Conservation (phyloP, 2,888 invertebrate species). For the Sepiola atlantica region DNA sequence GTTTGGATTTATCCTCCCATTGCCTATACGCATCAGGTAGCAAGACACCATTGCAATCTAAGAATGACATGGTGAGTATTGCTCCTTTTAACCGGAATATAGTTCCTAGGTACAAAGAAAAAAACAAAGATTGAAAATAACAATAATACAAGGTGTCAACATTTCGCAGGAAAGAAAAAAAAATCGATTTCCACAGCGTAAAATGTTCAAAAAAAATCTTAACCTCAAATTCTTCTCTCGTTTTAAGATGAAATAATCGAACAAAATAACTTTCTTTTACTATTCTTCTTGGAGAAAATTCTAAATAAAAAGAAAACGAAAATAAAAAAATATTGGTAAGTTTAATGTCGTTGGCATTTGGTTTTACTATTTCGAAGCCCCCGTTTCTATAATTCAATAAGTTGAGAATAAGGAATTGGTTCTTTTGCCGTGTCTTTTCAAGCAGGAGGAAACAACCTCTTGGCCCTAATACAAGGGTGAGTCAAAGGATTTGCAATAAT, state of each 20-base stretch:
- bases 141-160: no score
- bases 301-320: not conserved
- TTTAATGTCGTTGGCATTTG: no score
- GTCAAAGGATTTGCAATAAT: no score
- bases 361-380: not conserved
- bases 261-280: not conserved
- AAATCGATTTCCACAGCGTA: no score
- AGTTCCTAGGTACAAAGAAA: slow-evolving; percentile 80
- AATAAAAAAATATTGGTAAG: not conserved
- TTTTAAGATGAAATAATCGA: not conserved
- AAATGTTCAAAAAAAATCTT: no score
- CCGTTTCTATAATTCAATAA: no score
- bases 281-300: not conserved
- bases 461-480: not conserved
- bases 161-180: no score
- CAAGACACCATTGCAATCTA: slow-evolving; percentile 94
- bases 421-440: not conserved
- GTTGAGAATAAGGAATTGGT: not conserved
- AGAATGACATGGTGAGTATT: slow-evolving; percentile 93
- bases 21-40: slow-evolving; percentile 92
- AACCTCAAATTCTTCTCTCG: not conserved
- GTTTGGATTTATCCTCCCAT: slow-evolving; percentile 83
- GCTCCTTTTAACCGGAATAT: slow-evolving; percentile 97
- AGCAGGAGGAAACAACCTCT: not conserved
- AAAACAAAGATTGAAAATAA: not conserved